phyloP scores from a whole-genome alignment of 2,113 vertebrate genomes.

The Nymphicus hollandicus region DNA sequence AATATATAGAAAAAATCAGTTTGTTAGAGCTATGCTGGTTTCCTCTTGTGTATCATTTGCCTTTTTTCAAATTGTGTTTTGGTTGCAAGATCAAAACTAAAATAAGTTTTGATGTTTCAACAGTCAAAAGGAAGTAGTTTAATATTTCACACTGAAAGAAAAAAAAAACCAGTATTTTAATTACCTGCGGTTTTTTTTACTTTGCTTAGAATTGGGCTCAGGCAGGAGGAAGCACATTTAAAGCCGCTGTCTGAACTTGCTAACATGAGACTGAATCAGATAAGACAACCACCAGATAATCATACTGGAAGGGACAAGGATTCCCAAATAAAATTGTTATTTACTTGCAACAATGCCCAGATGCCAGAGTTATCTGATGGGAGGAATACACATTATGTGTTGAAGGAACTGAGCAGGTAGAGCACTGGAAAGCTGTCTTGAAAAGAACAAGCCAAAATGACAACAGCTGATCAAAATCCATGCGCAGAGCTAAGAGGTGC shows the following conservation, averaged over 20 bases:
- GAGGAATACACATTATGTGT: not conserved
- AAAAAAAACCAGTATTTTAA: not conserved
- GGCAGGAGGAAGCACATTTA: not conserved
- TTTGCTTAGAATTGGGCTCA: not conserved
- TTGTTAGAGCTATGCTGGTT: not conserved
- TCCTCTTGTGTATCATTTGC: not conserved
- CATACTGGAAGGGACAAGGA: not conserved
- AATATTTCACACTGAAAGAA: not conserved
- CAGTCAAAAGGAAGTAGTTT: not conserved
- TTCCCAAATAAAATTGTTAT: not conserved
- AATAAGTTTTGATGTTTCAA: not conserved
- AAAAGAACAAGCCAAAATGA: not conserved
- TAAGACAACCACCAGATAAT: not conserved
- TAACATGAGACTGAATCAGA: not conserved
- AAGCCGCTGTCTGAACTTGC: not conserved
- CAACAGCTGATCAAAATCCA: not conserved
- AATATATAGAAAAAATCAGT: not conserved
- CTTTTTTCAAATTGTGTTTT: not conserved
- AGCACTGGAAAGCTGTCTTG: not conserved
- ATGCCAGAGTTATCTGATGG: not conserved
- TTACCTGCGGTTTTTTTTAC: not conserved
- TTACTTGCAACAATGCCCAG: not conserved
- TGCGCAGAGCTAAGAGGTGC: not conserved
- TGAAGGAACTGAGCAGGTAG: not conserved
- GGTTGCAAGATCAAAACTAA: not conserved